Conservation (phyloP, 2,113 vertebrate species). For the Baryphthengus martii region DNA sequence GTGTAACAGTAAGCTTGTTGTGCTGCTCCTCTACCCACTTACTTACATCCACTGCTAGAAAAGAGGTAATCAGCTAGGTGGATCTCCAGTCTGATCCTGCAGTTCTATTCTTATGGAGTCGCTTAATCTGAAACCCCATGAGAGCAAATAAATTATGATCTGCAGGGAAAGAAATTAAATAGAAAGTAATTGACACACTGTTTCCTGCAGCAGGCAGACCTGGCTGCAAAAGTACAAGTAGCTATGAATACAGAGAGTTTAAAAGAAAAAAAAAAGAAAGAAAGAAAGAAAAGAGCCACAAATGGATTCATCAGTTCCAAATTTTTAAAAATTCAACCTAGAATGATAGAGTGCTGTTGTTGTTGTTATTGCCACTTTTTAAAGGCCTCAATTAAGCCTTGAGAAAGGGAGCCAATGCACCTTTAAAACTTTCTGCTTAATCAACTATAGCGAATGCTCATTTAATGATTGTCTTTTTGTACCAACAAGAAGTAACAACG, state of each 20-base stretch:
- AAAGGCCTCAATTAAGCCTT: conserved; percentile 68
- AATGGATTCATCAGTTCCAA: not conserved
- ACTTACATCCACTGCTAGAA: not conserved
- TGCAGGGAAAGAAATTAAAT: not conserved
- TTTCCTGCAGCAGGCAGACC: not conserved
- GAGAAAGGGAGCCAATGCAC: conserved; percentile 71
- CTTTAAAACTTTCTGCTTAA: conserved; percentile 80
- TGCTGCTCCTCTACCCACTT: not conserved
- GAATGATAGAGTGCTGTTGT: conserved; percentile 3
- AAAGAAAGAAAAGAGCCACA: not conserved
- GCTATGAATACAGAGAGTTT: not conserved
- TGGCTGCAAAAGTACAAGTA: not conserved
- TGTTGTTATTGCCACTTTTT: conserved; percentile 46
- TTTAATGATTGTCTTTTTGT: conserved; percentile 83
- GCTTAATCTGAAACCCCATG: not conserved
- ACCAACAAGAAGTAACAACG: conserved; percentile 81
- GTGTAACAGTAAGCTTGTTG: not conserved
- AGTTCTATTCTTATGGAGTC: not conserved
- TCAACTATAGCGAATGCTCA: conserved; percentile 77
- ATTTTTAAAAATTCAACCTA: conserved; percentile 47
- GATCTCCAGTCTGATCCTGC: not conserved
- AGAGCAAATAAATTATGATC: not conserved
- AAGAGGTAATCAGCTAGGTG: not conserved
- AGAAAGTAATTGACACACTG: not conserved
- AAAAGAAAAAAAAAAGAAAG: not conserved